Evolutionary conservation across 53 echinoderm and acorn worm species (phyloP).

Genomic region (Paelopatides confundens): DNA sequence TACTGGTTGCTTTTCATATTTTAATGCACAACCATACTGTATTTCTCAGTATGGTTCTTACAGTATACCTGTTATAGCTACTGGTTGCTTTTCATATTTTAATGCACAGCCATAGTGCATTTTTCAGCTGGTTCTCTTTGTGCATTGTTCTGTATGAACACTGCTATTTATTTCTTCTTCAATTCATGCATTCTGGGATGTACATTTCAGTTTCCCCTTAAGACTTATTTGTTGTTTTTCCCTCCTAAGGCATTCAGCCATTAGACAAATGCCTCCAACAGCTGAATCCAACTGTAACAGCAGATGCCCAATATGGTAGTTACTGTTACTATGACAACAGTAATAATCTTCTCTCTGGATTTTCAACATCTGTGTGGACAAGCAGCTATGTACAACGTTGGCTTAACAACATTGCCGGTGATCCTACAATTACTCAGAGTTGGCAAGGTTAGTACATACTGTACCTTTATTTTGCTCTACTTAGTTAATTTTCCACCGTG

Average conservation of each 20-base stretch:
- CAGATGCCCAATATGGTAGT: slow-evolving; percentile 26
- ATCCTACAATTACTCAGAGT: not conserved
- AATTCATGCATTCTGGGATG: too few relatives aligned
- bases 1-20: too few relatives aligned
- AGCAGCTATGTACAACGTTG: slow-evolving; percentile 33
- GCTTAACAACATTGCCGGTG: not conserved
- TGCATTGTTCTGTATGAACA: too few relatives aligned
- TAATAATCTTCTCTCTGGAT: not conserved
- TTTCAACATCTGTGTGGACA: not conserved
- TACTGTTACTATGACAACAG: slow-evolving; percentile 9
- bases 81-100: too few relatives aligned
- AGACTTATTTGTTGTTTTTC: not conserved
- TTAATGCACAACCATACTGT: too few relatives aligned
- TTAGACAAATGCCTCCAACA: slow-evolving; percentile 14
- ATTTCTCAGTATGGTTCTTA: too few relatives aligned
- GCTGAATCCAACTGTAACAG: not conserved
- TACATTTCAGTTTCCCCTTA: too few relatives aligned
- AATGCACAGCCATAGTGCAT: too few relatives aligned
- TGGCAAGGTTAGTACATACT: slow-evolving; percentile 4
- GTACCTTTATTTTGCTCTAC: not conserved
- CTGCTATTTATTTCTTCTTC: too few relatives aligned
- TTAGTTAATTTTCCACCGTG: too few relatives aligned
- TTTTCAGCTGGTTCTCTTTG: too few relatives aligned
- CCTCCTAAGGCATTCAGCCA: not conserved
- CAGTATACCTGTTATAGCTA: too few relatives aligned